Evolutionary conservation across 2,113 vertebrate species (phyloP), one percentile per base, ranked within the genome.

Genomic region (Gobiocypris rarus): DNA sequence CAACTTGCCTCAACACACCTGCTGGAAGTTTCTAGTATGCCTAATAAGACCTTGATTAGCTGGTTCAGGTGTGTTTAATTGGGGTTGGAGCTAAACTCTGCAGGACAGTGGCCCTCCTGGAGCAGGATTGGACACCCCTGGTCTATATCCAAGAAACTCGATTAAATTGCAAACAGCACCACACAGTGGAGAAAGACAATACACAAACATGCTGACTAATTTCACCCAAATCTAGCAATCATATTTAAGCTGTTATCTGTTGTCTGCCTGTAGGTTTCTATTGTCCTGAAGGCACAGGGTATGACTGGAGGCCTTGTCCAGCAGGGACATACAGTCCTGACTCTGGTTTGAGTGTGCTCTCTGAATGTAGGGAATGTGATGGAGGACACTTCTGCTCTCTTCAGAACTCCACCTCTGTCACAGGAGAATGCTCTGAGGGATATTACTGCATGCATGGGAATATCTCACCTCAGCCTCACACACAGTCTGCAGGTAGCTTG

Each of bases 391-490:
- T 94, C 89, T 97, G 95, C 89, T 90, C 92, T 22, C 86, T 91
- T 73, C 89, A 85, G 80, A 97, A 95, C 5, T 90, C 93, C 61
- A 96, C 94, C 3, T 87, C 92, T n/a, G 91, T 94, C n/a, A 93
- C 92, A 0, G 95, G 95, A 85, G 87, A 89, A 5, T 97, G 96
- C 86, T 92, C 92, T 87, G 93, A 92, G 82, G 95, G 96, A n/a
- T 95, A 95, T 92, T 96, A 95, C 92, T 97, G 96, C 81, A 88
- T 85, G 52, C 79, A 84, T 73, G 95, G 94, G 70, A 95, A 94
- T 81, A 91, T 91, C 5, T 91, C 87, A 54, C 95, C 96, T 19
- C 91, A 92, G 56, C 96, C 95, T 0, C 85, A 91, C 26, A 84
- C 77, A 9, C 75, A 88, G 65, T 85, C 86, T 50, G 69, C 91